Evolutionary conservation across 2,888 invertebrate species (phyloP), one percentile per base, ranked within the genome.

Genomic region (Helobdella robusta): DNA sequence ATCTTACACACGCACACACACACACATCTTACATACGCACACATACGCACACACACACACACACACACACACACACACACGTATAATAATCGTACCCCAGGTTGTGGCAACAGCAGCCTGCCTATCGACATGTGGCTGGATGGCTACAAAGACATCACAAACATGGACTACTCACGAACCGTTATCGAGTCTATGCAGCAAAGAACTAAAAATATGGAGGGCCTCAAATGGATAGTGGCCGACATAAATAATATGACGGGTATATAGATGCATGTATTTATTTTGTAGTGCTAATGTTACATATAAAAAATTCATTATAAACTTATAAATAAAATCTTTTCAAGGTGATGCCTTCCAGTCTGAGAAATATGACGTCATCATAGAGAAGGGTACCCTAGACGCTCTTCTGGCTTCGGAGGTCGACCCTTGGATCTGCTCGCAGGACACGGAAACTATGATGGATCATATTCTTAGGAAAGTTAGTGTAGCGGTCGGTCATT

Each of bases 301-400:
- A n/a, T n/a, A n/a, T n/a, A n/a, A n/a, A n/a, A n/a, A n/a, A n/a
- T n/a, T n/a, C n/a, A n/a, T n/a, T n/a, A n/a, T n/a, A n/a, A n/a
- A n/a, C n/a, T n/a, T n/a, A n/a, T n/a, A n/a, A n/a, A n/a, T n/a
- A n/a, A n/a, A n/a, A n/a, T n/a, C n/a, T n/a, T n/a, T n/a, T n/a
- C n/a, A n/a, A n/a, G n/a, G n/a, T n/a, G n/a, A n/a, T 30, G 75
- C 78, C 70, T 58, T 65, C 28, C 70, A 69, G 15, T 67, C 70
- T 3, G 70, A 68, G 32, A 69, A 73, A 2, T 81, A 80, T 73
- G 81, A 82, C 72, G 75, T 80, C 30, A 77, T 82, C 20, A 68
- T 82, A 48, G 82, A 82, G 69, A 82, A 82, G 72, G 81, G 81
- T 3, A 81, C 81, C 20, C 71, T 82, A 25, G 82, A 82, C 70